Base-by-base conservation (phyloP, 2,797 vertebrate species). In the Picus viridis region DNA sequence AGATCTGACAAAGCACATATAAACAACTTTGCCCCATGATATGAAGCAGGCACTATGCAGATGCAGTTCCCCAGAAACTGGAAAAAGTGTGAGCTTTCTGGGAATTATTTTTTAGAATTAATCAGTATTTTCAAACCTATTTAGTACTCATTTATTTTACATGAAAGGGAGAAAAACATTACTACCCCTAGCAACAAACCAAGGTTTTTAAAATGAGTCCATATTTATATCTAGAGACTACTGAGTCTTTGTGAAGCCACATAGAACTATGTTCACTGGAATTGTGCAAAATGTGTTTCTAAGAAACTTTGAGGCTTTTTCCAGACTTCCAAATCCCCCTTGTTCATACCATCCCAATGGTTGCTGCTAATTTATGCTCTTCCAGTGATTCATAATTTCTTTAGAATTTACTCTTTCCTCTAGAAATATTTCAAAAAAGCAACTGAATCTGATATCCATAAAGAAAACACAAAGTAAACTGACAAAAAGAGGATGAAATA, bases 191-290 rank as follows among this genome's bases (percentile, higher is more conserved):
- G 30, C 24, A 65, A 65, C n/a, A 77, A 73, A 56, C 0, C 0
- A 27, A 76, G 24, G 15, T 19, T 72, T 81, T 73, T 76, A 41
- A 72, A 75, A 29, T 26, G 0, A 81, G 20, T 23, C 23, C 5
- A 29, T 53, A 84, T 29, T 41, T n/a, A 54, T 12, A 32, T 5
- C 29, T 8, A 61, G n/a, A 14, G 16, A 56, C 14, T 65, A 43
- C 18, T 4, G 6, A 30, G 16, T 17, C 23, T 74, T 57, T 49
- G 36, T 61, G 29, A 10, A 53, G 12, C 15, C 43, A 39, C 23
- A n/a, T 0, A 67, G 49, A 76, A 58, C 13, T 76, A 19, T 16
- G 9, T 24, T 77, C 22, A n/a, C 0, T 0, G 32, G 4, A 67
- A 4, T n/a, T 57, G 11, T 58, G 12, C 51, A 41, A 58, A 56